Evolutionary conservation across 92 coral and sea anemone genomes (phyloP).

Genomic region (Metridium senile): DNA sequence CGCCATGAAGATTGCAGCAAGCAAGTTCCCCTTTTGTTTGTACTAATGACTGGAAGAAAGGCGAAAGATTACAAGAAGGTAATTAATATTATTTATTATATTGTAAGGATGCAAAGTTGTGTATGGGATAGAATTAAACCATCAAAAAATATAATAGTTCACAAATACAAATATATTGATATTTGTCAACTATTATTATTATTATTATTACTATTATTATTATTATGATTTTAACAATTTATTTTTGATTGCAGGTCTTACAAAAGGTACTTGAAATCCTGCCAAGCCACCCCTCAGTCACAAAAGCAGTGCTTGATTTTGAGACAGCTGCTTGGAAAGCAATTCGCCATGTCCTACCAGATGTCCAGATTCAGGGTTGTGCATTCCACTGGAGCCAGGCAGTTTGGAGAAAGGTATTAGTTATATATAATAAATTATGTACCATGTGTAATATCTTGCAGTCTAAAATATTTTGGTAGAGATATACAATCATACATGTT

Average conservation of each 20-base stretch:
- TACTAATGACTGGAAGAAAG: slow-evolving; percentile 1
- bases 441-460: too few species aligned
- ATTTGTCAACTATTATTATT: not conserved
- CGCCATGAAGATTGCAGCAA: not conserved
- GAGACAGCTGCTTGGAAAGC: too few species aligned
- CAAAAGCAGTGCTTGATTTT: not conserved
- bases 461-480: not conserved
- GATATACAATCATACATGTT: not conserved
- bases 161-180: not conserved
- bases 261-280: not conserved
- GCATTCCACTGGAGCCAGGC: slow-evolving; percentile 11
- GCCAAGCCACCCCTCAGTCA: not conserved
- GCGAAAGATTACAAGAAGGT: slow-evolving; percentile 15
- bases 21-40: slow-evolving; percentile 3
- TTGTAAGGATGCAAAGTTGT: not conserved
- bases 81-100: too few species aligned
- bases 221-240: too few species aligned
- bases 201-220: too few species aligned
- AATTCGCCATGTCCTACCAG: not conserved
- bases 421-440: too few species aligned
- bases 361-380: too few species aligned
- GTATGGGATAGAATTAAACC: too few species aligned
- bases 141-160: too few species aligned
- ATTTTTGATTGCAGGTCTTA: not conserved
- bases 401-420: slow-evolving; percentile 12